Evolutionary conservation across 1,140 invertebrate genomes (phyloP), one percentile per base, ranked within the genome.

Genomic region (Drosophila nasuta): DNA sequence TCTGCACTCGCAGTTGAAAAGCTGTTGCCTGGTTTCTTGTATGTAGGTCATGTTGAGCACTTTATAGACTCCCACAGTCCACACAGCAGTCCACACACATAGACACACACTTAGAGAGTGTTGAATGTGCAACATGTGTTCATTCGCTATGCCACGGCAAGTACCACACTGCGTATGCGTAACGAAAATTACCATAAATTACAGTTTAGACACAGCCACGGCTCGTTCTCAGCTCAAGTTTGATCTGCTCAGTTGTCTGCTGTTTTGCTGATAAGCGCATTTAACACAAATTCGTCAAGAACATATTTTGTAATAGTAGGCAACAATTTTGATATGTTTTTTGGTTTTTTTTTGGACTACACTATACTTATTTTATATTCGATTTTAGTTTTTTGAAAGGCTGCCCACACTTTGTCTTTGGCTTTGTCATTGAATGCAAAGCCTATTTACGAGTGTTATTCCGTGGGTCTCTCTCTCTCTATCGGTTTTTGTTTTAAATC

Each of bases 101-200:
- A 25, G 0, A 25, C 3, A 25, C 20, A 25, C 20, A 25, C 20
- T 4, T 3, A 25, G 3, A 25, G 20, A 25, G 17, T 43, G 38
- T 54, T 30, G 67, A 79, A 79, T 79, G 74, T 66, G 70, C 70
- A 60, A 73, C 64, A 68, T 67, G 66, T 75, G 72, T 75, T 33
- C 66, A 67, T 41, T 67, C 64, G 67, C 72, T 63, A 13, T 35
- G 35, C 20, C n/a, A 38, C 54, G 54, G 20, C 41, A 46, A 72
- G 81, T 75, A 49, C 71, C 75, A 82, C 80, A 79, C 69, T 87
- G 83, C 83, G 83, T 87, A 87, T 87, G 83, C 77, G 79, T 87
- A 82, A 87, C 85, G 68, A 82, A 79, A 88, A 87, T 87, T 77
- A 88, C 73, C 82, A 88, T 87, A 87, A 87, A 87, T 87, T 87